Base-by-base conservation (phyloP, 2,113 vertebrate species). In the Nyctereutes procyonoides region DNA sequence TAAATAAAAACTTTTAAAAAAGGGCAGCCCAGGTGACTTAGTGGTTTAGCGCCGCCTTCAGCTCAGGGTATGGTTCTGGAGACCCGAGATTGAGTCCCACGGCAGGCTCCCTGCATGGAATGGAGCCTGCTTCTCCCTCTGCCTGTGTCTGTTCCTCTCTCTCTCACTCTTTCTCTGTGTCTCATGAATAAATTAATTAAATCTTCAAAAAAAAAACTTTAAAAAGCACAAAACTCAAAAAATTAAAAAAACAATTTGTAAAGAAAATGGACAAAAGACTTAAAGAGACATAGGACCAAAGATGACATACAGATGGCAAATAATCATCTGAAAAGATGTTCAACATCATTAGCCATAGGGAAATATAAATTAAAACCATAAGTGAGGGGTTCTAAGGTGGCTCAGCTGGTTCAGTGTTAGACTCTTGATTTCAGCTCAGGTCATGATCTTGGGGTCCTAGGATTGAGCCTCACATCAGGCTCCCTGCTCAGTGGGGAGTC, bases 261-360 rank as follows among this genome's bases (percentile, higher is more conserved):
- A 2, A 94, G 48, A 73, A 87, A 96, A 63, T 43, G 32, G 55
- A 51, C 53, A 62, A 73, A 95, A 67, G 48, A 71, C 15, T 80
- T 62, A n/a, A 32, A 84, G 91, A 60, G 17, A 92, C 55, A 71
- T 71, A 48, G 67, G 51, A 96, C 65, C 62, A 71, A 92, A 89
- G 62, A 84, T 22, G 19, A 88, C 9, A 69, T 8, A 88, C 9
- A 79, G 67, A 86, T 22, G 48, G 60, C 9, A 74, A 81, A 85
- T 69, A 93, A 48, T 85, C 28, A 71, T 24, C 87, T 24, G n/a
- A 90, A 81, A 82, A 79, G 65, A 89, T 77, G 71, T 85, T 92
- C 65, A 88, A 20, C 16, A 62, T 38, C 81, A 92, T 20, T 55
- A 58, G 24, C 65, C 4, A 51, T 24, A 77, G n/a, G 65, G 43